Evolutionary conservation across 2,797 vertebrate genomes (phyloP).

Genomic region (Pseudopleuronectes americanus): DNA sequence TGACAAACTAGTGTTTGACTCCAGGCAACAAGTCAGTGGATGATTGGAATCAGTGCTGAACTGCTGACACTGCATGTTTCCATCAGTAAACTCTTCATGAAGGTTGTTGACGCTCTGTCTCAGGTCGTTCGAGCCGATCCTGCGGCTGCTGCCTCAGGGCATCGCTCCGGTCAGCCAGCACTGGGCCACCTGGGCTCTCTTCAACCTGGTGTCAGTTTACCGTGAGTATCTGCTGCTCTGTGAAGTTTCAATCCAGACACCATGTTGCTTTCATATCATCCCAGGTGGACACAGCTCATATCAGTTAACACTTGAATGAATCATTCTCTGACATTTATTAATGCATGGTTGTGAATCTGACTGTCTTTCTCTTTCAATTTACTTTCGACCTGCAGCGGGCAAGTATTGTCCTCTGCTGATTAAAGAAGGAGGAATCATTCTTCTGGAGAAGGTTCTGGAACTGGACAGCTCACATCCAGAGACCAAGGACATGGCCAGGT

Average conservation of each 20-base stretch:
- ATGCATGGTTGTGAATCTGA: too few relatives aligned
- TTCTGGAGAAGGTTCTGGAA: constrained; percentile 90
- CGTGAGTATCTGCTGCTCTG: constrained; percentile 85
- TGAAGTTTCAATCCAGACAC: too few relatives aligned
- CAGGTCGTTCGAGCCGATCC: constrained; percentile 98
- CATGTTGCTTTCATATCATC: neutral
- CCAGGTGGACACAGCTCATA: neutral
- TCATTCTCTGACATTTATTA: too few relatives aligned
- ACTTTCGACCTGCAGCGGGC: constrained; percentile 80
- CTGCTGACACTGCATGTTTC: neutral
- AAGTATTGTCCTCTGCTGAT: constrained; percentile 98
- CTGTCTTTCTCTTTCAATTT: too few relatives aligned
- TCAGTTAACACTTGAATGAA: too few relatives aligned
- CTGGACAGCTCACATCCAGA: constrained; percentile 90
- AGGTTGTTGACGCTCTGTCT: neutral
- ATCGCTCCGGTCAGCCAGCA: constrained; percentile 97
- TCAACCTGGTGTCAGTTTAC: constrained; percentile 97
- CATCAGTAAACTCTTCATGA: too few relatives aligned
- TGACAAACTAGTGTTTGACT: too few relatives aligned
- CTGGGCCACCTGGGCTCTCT: constrained; percentile 99
- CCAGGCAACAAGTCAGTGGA: too few relatives aligned
- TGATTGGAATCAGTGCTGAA: too few relatives aligned
- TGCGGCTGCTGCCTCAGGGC: constrained; percentile 94
- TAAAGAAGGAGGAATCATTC: constrained; percentile 93
- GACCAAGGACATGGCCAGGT: constrained; percentile 98